These are phyloP conservation scores for Tetramorium bicarinatum DNA, from an alignment of 2,888 invertebrate genomes.

Conservation along the genomic window DNA sequence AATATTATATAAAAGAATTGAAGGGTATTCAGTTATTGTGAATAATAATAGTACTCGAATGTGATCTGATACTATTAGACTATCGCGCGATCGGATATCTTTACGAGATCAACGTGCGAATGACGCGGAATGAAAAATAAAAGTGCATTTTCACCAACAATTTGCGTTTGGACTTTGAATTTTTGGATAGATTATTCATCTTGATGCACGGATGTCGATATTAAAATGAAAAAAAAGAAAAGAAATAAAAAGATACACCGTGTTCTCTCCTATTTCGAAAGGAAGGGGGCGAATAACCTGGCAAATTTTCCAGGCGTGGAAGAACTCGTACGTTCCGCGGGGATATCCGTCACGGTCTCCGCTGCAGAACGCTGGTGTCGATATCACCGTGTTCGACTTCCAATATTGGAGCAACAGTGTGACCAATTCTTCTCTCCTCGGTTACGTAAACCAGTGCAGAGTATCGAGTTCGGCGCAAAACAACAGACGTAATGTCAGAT, in stretches of 20 bases:
- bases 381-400: constrained; percentile 46
- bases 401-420: constrained; percentile 52
- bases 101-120: not conserved
- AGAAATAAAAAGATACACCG: not conserved
- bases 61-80: not conserved
- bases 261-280: not conserved
- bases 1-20: not conserved
- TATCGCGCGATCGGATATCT: not conserved
- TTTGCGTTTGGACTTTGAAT: constrained; percentile 13
- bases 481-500: constrained; percentile 60
- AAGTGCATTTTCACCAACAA: constrained; percentile 1
- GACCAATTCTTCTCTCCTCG: constrained; percentile 54
- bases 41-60: constrained; percentile 1
- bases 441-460: constrained; percentile 59
- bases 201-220: not conserved
- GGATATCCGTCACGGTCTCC: constrained; percentile 38
- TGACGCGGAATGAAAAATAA: not conserved
- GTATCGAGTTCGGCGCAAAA: constrained; percentile 50
- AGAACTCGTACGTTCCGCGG: not conserved
- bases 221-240: not conserved
- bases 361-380: constrained; percentile 46
- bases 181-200: constrained; percentile 6
- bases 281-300: constrained; percentile 13
- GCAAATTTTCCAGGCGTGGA: constrained; percentile 22
- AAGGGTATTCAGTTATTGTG: not conserved